Base-by-base conservation (phyloP, 2,888 invertebrate genomes). In the Ecdyonurus torrentis region DNA sequence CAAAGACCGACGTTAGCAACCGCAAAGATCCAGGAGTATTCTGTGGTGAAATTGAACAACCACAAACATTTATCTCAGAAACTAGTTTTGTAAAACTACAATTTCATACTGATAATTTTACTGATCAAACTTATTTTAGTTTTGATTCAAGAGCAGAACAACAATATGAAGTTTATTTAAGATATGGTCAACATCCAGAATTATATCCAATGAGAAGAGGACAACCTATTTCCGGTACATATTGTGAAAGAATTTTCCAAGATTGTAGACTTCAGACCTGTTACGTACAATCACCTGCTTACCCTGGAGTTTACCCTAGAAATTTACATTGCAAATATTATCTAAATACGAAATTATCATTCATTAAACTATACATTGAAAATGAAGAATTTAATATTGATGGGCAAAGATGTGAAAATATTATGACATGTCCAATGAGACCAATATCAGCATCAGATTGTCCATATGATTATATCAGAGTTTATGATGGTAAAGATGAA, bases 301-400 rank as follows among this genome's bases (percentile, higher is more conserved):
- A 91, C 75, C 93, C 93, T 19, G 93, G 93, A 53, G 86, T 94
- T 22, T 94, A 94, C 75, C 93, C 93, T 0, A 81, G 93, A 65
- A 91, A 91, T 70, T 80, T 93, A 67, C 91, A 91, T 74, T 93
- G 93, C 81, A 87, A 90, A 72, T 94, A 93, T 74, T 87, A 89
- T 71, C 81, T 94, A 62, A 92, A 91, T 78, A 92, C 92, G 2
- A 79, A 91, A 55, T 81, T 89, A 71, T 91, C 91, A 23, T 92
- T 90, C 78, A 92, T 92, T 73, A 91, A 91, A 76, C 79, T 91
- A 69, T 91, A 92, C 77, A 89, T 92, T 70, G 91, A 92, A 74
- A 92, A 92, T 74, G 91, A 92, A 73, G 91, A 92, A 74, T 93
- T 93, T 77, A 92, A 93, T 74, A 91, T 93, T 69, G 93, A 93